Conservation (phyloP, 2,888 invertebrate species). For the Drosophila mercatorum region DNA sequence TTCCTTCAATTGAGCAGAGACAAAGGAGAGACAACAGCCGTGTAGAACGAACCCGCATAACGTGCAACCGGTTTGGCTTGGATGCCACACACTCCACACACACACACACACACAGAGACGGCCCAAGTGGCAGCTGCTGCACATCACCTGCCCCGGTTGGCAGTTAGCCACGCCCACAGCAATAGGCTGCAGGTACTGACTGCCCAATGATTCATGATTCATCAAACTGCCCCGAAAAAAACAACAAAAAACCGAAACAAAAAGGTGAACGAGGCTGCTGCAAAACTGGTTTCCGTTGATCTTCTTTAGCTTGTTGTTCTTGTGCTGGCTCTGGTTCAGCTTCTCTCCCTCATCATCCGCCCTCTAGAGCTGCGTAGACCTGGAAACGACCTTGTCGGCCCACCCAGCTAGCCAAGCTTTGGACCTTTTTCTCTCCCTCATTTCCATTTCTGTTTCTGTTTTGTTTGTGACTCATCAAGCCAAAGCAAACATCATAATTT, state of each 20-base stretch:
- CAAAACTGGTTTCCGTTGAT: constrained; percentile 23
- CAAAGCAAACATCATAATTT: constrained; percentile 47
- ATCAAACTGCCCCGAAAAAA: constrained; percentile 54
- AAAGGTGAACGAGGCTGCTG: constrained; percentile 36
- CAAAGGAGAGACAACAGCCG: constrained; percentile 17
- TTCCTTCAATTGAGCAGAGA: constrained; percentile 17
- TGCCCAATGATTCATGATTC: constrained; percentile 62
- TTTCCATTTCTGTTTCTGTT: constrained; percentile 2
- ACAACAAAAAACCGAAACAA: not conserved
- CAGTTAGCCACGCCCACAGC: constrained; percentile 34
- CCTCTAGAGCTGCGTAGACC: constrained; percentile 25
- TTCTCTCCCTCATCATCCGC: constrained; percentile 20
- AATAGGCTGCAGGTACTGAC: constrained; percentile 56
- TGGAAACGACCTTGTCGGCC: constrained; percentile 66
- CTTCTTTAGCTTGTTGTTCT: constrained; percentile 5
- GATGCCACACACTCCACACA: constrained; percentile 25
- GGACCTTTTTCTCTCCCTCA: not conserved
- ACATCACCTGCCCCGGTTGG: constrained; percentile 58
- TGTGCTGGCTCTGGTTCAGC: constrained; percentile 2
- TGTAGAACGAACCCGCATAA: constrained; percentile 42
- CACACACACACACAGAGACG: constrained; percentile 12
- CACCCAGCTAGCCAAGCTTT: constrained; percentile 45
- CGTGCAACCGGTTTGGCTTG: constrained; percentile 31
- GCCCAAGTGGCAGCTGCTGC: constrained; percentile 32
- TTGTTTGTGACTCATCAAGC: constrained; percentile 27